A percentile compares a stretch with the other conserved stretches of the same genome.
Evolutionary conservation across 2,888 invertebrate genomes (phyloP).

Genomic region (Nomada fabriciana): DNA sequence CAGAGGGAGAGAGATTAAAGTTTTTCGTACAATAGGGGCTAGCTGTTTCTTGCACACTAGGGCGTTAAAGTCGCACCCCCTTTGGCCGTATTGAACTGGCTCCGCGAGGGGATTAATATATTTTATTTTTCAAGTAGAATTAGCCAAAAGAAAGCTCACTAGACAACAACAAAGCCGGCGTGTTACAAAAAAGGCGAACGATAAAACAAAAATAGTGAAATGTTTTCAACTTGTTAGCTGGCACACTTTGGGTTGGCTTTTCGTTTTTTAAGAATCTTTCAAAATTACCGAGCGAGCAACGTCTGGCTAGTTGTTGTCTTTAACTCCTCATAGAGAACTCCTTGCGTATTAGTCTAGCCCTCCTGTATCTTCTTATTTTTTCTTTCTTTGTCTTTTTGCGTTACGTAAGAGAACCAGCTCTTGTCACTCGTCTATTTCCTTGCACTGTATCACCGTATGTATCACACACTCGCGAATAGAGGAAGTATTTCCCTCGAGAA

Average conservation of each 20-base stretch:
- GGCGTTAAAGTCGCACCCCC: conserved; percentile 37
- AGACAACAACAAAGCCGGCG: conserved; percentile 37
- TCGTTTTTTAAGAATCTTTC: conserved; percentile 43
- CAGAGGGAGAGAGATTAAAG: background rate
- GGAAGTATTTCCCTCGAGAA: background rate
- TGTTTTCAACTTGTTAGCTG: conserved; percentile 23
- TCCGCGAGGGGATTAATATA: conserved; percentile 37
- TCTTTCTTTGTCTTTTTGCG: background rate
- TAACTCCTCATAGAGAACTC: background rate
- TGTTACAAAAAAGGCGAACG: conserved; percentile 52
- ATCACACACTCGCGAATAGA: conserved; percentile 25
- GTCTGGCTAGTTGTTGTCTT: conserved; percentile 15
- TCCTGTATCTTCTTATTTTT: conserved; percentile 24
- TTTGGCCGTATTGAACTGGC: conserved; percentile 15
- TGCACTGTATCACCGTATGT: conserved; percentile 11
- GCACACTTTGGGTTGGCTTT: conserved; percentile 43
- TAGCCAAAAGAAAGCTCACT: conserved; percentile 49
- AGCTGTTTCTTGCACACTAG: conserved; percentile 32
- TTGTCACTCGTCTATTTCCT: conserved; percentile 28
- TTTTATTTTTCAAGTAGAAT: conserved; percentile 16
- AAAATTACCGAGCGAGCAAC: conserved; percentile 55
- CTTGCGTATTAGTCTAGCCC: background rate
- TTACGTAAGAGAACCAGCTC: conserved; percentile 27
- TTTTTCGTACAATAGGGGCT: conserved; percentile 3
- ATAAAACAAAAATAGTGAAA: conserved; percentile 30